Conservation (phyloP, 2,113 vertebrate species). For the Hoplias malabaricus region DNA sequence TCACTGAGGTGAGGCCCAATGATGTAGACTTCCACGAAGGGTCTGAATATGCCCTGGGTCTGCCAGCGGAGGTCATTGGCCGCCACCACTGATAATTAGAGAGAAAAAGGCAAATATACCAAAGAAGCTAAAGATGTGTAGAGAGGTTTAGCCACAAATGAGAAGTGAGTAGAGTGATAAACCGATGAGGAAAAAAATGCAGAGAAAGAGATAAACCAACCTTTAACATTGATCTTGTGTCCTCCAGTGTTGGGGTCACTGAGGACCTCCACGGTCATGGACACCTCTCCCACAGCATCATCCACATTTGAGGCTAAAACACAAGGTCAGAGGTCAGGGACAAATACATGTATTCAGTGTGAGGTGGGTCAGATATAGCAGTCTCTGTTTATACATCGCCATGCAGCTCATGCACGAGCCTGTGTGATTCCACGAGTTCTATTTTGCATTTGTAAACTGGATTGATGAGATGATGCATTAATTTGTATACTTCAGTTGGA, state of each 20-base stretch:
- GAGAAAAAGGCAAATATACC: neutral
- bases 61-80: slow-evolving; percentile 86
- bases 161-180: too few species aligned
- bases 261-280: slow-evolving; percentile 88
- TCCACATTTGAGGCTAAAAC: slow-evolving; percentile 89
- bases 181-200: neutral
- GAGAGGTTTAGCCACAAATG: neutral
- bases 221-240: slow-evolving; percentile 94
- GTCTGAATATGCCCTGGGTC: slow-evolving; percentile 93
- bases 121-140: neutral
- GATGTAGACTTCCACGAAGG: slow-evolving; percentile 96
- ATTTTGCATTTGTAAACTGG: neutral
- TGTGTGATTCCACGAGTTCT: neutral
- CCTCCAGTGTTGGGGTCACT: slow-evolving; percentile 85
- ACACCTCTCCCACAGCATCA: slow-evolving; percentile 88
- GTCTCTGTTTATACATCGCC: neutral
- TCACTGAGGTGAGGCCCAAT: slow-evolving; percentile 94
- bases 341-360: too few species aligned
- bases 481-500: too few species aligned
- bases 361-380: too few species aligned
- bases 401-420: neutral
- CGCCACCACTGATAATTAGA: slow-evolving; percentile 62
- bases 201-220: slow-evolving; percentile 60
- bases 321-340: neutral
- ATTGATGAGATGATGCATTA: too few species aligned